Base-by-base conservation (phyloP, 1,140 invertebrate species). In the Hyposmocoma kahamanoa region DNA sequence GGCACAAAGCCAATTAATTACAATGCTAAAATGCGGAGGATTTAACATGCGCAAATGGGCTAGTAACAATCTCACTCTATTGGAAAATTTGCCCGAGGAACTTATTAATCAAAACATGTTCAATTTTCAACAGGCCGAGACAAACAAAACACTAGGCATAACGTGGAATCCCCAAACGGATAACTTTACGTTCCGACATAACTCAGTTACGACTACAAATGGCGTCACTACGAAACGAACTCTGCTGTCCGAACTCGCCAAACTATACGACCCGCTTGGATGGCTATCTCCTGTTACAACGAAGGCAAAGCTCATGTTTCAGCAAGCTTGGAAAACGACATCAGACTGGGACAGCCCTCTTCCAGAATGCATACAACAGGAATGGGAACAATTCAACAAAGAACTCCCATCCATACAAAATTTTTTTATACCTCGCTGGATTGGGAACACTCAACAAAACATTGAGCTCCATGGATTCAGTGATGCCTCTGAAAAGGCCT, bases 251-350 rank as follows among this genome's bases (percentile, higher is more conserved):
- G 46, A 59, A 5, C 56, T 66, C 13, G 56, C 63, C 3, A 60
- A 67, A 55, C 39, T 79, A 6, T 81, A 62, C 38, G 73, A 83
- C 45, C 67, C 70, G 0, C 32, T 73, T 5, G 84, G 81, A 20
- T 59, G 72, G 28, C 20, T 86, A 5, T 57, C 66, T n/a, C n/a
- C n/a, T n/a, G n/a, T n/a, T n/a, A n/a, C n/a, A n/a, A n/a, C n/a
- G n/a, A n/a, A n/a, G n/a, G 59, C 65, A 10, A 87, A 87, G 56
- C 58, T 81, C 8, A 43, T 87, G 1, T 59, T 87, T 39, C 84
- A 88, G 67, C 42, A 58, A 21, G n/a, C 84, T 0, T 83, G 80
- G 77, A 20, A 53, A 11, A 11, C 5, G 2, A 21, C 45, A n/a
- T 19, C 24, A 0, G 11, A n/a, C 3, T 62, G 56, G 60, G 60